Conservation (phyloP, 1,140 invertebrate genomes). For the Hycleus cichorii region DNA sequence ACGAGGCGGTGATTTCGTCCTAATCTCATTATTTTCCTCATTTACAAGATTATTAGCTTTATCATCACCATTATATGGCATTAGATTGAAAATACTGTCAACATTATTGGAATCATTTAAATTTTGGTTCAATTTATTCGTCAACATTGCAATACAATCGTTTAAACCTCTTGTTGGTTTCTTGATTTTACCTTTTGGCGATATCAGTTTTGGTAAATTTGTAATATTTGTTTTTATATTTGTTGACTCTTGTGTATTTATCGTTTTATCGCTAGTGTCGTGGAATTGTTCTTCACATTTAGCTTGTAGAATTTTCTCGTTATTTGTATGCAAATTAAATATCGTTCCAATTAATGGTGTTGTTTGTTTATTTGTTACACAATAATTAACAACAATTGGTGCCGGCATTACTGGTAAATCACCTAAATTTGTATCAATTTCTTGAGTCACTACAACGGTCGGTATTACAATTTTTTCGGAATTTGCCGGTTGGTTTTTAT, state of each 20-base stretch:
- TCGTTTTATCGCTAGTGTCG: not conserved
- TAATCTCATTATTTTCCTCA: no score
- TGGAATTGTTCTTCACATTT: slow-evolving; percentile 15
- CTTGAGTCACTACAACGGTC: not conserved
- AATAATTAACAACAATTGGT: not conserved
- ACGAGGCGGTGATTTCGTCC: no score
- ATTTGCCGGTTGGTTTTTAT: no score
- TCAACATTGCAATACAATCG: slow-evolving; percentile 50
- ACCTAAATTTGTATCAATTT: not conserved
- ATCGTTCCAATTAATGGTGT: slow-evolving; percentile 23
- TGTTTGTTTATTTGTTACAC: slow-evolving; percentile 7
- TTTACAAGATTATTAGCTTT: no score
- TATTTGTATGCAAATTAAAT: slow-evolving; percentile 22
- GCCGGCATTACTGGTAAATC: not conserved
- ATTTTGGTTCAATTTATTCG: slow-evolving; percentile 43
- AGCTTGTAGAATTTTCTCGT: slow-evolving; percentile 26
- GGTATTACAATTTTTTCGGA: slow-evolving; percentile 9
- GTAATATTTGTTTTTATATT: not conserved
- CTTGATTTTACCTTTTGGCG: slow-evolving; percentile 38
- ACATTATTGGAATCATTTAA: no score
- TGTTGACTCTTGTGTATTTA: no score
- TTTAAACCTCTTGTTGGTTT: slow-evolving; percentile 41
- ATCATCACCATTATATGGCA: no score
- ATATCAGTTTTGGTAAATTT: not conserved
- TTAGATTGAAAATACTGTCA: no score